Conservation (phyloP, 2,888 invertebrate species). For the Archaeoteleia sp. region DNA sequence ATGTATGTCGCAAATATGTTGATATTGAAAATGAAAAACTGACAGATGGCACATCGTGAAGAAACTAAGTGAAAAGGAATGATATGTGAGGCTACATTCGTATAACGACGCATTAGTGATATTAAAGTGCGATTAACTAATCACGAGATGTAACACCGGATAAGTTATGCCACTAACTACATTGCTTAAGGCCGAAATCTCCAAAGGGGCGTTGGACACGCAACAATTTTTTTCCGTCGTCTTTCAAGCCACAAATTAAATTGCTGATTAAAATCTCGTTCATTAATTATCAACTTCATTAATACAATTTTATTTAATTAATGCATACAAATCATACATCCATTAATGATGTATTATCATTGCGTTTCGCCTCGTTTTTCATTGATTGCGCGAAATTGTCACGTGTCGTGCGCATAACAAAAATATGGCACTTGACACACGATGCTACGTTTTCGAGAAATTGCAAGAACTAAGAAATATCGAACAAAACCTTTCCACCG, state of each 20-base stretch:
- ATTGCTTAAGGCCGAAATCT: slow-evolving; percentile 53
- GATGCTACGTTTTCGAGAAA: slow-evolving; percentile 31
- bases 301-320: slow-evolving; percentile 26
- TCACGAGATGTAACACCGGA: slow-evolving; percentile 49
- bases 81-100: slow-evolving; percentile 50
- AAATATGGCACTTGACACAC: slow-evolving; percentile 35
- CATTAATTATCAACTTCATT: slow-evolving; percentile 26
- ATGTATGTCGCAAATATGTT: not conserved
- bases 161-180: slow-evolving; percentile 52
- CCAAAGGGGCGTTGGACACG: slow-evolving; percentile 49
- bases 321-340: not conserved
- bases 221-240: slow-evolving; percentile 33
- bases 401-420: slow-evolving; percentile 20
- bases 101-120: slow-evolving; percentile 53
- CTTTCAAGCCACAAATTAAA: slow-evolving; percentile 33
- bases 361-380: slow-evolving; percentile 2
- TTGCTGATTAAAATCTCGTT: slow-evolving; percentile 35
- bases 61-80: slow-evolving; percentile 44
- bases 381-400: slow-evolving; percentile 16
- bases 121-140: slow-evolving; percentile 54
- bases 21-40: slow-evolving; percentile 29
- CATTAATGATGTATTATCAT: not conserved
- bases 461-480: slow-evolving; percentile 44
- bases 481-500: slow-evolving; percentile 36
- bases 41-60: slow-evolving; percentile 46